phyloP scores from a whole-genome alignment of 1,140 invertebrate genomes.

The Orchesella cincta region DNA sequence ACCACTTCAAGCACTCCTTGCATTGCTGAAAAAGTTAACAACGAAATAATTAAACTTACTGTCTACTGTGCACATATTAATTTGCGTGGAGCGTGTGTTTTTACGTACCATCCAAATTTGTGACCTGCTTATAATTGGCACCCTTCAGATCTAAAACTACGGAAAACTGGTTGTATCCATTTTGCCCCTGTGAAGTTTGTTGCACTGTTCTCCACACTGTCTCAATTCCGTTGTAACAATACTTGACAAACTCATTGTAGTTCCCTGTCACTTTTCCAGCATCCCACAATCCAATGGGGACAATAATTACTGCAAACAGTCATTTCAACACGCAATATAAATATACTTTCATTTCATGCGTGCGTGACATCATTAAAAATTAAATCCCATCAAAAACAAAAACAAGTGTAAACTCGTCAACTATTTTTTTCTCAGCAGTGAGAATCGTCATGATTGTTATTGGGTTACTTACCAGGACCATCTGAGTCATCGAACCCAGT shows the following conservation, averaged over 20 bases:
- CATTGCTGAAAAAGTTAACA: constrained; percentile 6
- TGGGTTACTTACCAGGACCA: constrained; percentile 14
- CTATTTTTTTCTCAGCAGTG: neutral
- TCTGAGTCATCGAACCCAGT: constrained; percentile 17
- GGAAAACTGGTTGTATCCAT: neutral
- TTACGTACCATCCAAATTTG: neutral
- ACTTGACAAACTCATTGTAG: constrained; percentile 7
- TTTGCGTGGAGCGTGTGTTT: neutral
- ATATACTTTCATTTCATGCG: neutral
- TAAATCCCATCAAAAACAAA: neutral
- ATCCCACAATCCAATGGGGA: neutral
- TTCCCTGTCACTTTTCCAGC: neutral
- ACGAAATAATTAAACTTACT: neutral
- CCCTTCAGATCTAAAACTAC: neutral
- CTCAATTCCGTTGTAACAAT: neutral
- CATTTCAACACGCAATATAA: neutral
- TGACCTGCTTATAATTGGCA: neutral
- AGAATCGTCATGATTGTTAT: neutral
- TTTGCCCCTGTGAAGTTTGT: neutral
- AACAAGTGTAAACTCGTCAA: too few species aligned
- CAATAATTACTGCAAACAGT: neutral
- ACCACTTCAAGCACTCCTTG: constrained; percentile 7
- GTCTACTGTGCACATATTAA: neutral
- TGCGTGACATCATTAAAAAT: neutral
- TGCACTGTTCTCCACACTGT: neutral